These are phyloP conservation scores for Cephalopholis sonnerati DNA, from an alignment of 2,113 vertebrate species.

Conservation along the genomic window DNA sequence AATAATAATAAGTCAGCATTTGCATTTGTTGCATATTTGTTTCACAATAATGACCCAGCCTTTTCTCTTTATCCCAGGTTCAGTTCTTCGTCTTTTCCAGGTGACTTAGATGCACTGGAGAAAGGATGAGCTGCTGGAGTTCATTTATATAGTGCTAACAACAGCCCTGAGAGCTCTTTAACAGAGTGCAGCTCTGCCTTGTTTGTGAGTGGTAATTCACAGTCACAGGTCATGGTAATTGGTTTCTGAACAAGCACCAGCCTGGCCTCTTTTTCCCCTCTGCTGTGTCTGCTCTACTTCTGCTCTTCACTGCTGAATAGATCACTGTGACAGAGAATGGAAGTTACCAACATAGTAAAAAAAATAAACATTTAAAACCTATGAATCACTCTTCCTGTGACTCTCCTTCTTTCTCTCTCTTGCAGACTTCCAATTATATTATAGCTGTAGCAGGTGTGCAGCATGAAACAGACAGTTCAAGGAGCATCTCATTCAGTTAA, in stretches of 20 bases:
- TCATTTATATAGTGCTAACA: conserved; percentile 15
- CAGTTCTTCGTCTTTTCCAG: neutral
- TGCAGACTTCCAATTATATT: neutral
- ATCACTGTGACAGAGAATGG: neutral
- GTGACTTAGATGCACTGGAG: neutral
- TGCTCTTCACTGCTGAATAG: conserved; percentile 3
- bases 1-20: neutral
- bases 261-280: neutral
- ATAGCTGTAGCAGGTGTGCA: conserved; percentile 13
- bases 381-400: conserved; percentile 1
- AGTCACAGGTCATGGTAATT: conserved; percentile 49
- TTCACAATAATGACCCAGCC: neutral
- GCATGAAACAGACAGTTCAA: conserved; percentile 13
- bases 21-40: neutral
- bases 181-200: conserved; percentile 1
- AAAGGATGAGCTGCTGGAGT: conserved; percentile 25
- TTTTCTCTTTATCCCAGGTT: neutral
- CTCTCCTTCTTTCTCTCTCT: neutral
- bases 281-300: conserved; percentile 55
- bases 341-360: neutral
- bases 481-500: conserved; percentile 7
- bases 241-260: conserved; percentile 3
- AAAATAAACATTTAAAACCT: neutral
- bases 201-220: conserved; percentile 45
- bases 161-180: conserved; percentile 21